Conservation (phyloP, 2,888 invertebrate species). For the Corythucha ciliata region DNA sequence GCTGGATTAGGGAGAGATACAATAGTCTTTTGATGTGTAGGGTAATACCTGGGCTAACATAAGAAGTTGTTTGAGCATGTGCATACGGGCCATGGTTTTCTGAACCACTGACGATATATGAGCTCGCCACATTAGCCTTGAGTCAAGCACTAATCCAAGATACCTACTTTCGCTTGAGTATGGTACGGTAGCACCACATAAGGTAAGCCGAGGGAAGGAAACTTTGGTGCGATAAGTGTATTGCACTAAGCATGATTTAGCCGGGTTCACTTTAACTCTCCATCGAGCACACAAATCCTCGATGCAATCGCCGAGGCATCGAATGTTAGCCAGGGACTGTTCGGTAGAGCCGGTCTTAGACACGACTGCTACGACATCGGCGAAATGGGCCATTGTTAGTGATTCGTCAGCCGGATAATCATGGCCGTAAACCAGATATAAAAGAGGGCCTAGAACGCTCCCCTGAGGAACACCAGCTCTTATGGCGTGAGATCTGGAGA, state of each 20-base stretch:
- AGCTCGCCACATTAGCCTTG: slow-evolving; percentile 4
- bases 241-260: background rate
- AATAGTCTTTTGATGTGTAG: slow-evolving; percentile 4
- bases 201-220: background rate
- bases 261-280: slow-evolving; percentile 3
- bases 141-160: background rate
- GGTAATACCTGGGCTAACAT: slow-evolving; percentile 1
- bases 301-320: background rate
- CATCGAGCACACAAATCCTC: slow-evolving; percentile 4
- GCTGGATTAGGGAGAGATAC: slow-evolving; percentile 5
- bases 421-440: background rate
- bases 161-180: background rate
- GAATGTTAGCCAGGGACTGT: slow-evolving; percentile 1
- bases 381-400: too few species aligned
- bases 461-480: slow-evolving; percentile 7
- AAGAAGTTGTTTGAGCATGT: slow-evolving; percentile 8
- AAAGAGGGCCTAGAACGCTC: slow-evolving; percentile 9
- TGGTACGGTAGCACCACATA: background rate
- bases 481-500: background rate
- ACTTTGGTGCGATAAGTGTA: slow-evolving; percentile 4
- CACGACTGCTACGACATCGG: slow-evolving; percentile 1
- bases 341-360: background rate
- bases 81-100: slow-evolving; percentile 5
- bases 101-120: slow-evolving; percentile 1
- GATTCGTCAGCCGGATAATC: too few species aligned